Evolutionary conservation across 2,113 vertebrate genomes (phyloP).

Genomic region (Notothenia rossii): DNA sequence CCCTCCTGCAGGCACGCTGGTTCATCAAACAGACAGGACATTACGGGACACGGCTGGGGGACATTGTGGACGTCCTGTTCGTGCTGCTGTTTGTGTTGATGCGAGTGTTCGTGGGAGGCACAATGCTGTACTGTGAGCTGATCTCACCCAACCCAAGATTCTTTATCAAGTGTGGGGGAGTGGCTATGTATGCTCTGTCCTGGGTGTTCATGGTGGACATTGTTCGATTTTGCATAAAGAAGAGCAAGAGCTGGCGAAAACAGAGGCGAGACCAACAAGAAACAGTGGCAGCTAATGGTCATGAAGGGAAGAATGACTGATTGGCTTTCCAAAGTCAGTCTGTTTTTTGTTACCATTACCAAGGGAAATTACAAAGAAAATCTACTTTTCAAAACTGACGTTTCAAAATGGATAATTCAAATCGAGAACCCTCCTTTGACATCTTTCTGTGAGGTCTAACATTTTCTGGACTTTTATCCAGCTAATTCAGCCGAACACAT

Average conservation of each 20-base stretch:
- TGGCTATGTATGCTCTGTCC: constrained; percentile 94
- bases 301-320: constrained; percentile 83
- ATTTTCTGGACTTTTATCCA: constrained; percentile 29
- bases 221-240: constrained; percentile 89
- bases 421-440: background rate
- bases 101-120: constrained; percentile 92
- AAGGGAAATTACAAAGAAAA: constrained; percentile 12
- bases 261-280: constrained; percentile 76
- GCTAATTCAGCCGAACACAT: constrained; percentile 17
- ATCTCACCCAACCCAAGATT: constrained; percentile 90
- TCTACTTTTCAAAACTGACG: constrained; percentile 20
- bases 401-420: constrained; percentile 22
- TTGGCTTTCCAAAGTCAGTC: background rate
- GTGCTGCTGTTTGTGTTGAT: constrained; percentile 91
- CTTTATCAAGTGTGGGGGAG: constrained; percentile 92
- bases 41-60: constrained; percentile 86
- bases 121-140: constrained; percentile 95
- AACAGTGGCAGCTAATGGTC: constrained; percentile 70
- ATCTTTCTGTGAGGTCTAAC: constrained; percentile 13
- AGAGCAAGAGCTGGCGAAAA: constrained; percentile 87
- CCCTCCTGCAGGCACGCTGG: constrained; percentile 95
- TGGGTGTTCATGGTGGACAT: constrained; percentile 96
- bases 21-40: constrained; percentile 92
- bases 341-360: background rate
- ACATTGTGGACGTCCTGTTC: constrained; percentile 91